Percentiles rank a stretch among this genome's conserved stretches.
These are phyloP conservation scores for Lampris megalopsis DNA, from an alignment of 2,113 vertebrate genomes.

Conservation along the genomic window DNA sequence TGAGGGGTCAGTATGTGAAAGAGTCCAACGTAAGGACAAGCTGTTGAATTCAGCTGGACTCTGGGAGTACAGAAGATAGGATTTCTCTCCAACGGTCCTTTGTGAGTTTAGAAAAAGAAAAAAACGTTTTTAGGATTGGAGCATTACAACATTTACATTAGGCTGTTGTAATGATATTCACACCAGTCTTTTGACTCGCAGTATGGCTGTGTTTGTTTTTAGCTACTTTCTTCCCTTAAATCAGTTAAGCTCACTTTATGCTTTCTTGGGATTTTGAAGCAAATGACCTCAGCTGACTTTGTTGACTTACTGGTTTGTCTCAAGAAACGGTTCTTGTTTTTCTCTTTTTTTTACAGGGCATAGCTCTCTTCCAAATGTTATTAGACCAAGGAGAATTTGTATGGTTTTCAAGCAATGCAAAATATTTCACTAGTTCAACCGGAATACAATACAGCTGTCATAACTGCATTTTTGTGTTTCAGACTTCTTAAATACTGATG, in stretches of 20 bases:
- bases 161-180: background rate
- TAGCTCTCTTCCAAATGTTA: background rate
- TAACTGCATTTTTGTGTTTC: slow-evolving; percentile 6
- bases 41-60: slow-evolving; percentile 70
- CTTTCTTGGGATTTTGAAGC: background rate
- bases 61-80: slow-evolving; percentile 47
- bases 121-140: background rate
- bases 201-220: background rate
- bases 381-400: background rate
- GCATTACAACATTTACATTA: background rate
- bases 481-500: background rate
- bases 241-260: background rate
- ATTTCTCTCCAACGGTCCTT: background rate
- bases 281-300: background rate
- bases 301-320: slow-evolving; percentile 5
- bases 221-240: background rate
- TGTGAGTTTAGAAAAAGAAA: background rate
- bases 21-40: slow-evolving; percentile 11
- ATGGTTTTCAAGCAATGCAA: slow-evolving; percentile 1
- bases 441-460: slow-evolving; percentile 45
- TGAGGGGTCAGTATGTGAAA: slow-evolving; percentile 43
- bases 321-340: slow-evolving; percentile 3
- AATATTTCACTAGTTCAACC: slow-evolving; percentile 40
- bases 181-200: background rate
- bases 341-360: background rate